Conservation (phyloP, 2,888 invertebrate species). For the Ephialtes manifestator region DNA sequence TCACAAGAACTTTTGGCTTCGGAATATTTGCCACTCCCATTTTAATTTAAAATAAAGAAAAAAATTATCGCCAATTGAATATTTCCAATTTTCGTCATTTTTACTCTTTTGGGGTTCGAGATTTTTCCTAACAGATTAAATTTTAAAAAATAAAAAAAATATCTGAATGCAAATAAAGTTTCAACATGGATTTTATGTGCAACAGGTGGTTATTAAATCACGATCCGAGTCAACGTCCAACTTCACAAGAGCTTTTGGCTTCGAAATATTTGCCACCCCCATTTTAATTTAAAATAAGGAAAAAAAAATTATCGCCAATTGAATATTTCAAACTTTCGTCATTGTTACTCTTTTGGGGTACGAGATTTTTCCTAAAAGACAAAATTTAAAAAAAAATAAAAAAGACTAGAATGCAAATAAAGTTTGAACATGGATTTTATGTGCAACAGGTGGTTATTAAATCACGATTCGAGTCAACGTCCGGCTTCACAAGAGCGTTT, state of each 20-base stretch:
- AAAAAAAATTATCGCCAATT: too few species aligned
- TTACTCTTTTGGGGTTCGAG: not conserved
- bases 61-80: not conserved
- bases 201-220: constrained; percentile 93
- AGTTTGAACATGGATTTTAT: constrained; percentile 27
- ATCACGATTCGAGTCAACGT: constrained; percentile 93
- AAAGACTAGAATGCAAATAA: constrained; percentile 10
- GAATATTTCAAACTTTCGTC: not conserved
- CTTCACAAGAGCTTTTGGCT: constrained; percentile 93
- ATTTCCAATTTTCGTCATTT: not conserved
- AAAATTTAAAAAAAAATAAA: not conserved
- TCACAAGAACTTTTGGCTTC: constrained; percentile 94
- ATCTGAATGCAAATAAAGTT: not conserved
- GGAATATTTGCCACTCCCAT: constrained; percentile 94
- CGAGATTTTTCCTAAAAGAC: not conserved
- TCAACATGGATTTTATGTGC: constrained; percentile 40
- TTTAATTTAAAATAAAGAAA: too few species aligned
- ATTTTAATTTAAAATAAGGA: too few species aligned
- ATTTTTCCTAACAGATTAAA: not conserved
- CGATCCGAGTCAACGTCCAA: constrained; percentile 93
- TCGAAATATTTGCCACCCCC: constrained; percentile 95
- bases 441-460: constrained; percentile 90
- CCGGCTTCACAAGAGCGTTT: constrained; percentile 95
- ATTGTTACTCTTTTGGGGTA: not conserved
- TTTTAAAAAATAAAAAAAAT: not conserved